Evolutionary conservation across 2,797 vertebrate species (phyloP).

Genomic region (Scarus forsteni): DNA sequence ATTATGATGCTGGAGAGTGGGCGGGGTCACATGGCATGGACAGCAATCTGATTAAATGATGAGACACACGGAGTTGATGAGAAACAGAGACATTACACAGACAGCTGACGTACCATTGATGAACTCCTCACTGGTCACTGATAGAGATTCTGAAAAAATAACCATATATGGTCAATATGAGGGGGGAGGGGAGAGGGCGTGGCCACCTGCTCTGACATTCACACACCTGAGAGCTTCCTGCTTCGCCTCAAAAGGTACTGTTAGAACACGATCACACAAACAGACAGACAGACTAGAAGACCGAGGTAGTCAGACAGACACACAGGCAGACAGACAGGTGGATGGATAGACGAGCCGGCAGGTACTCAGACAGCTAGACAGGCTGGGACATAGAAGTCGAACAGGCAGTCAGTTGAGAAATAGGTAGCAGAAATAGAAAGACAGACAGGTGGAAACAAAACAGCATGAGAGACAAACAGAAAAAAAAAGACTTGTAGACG

Average conservation of each 20-base stretch:
- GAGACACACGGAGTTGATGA: constrained; percentile 51
- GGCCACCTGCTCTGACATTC: constrained; percentile 31
- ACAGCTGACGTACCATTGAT: constrained; percentile 92
- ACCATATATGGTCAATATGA: constrained; percentile 89
- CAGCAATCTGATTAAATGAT: constrained; percentile 73
- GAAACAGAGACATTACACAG: constrained; percentile 69
- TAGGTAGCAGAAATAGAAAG: not conserved
- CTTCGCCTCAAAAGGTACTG: constrained; percentile 36
- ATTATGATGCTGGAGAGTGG: constrained; percentile 30
- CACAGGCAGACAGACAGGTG: not conserved
- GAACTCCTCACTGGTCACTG: constrained; percentile 98
- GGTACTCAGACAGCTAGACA: not conserved
- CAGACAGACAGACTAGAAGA: constrained; percentile 1
- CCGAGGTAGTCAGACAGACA: not conserved
- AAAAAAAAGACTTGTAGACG: too few species aligned
- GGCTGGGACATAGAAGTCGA: not conserved
- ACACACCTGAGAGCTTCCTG: constrained; percentile 47
- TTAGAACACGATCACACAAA: constrained; percentile 61
- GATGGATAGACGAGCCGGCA: not conserved
- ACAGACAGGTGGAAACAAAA: not conserved
- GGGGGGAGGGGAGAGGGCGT: constrained; percentile 39
- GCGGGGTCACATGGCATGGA: constrained; percentile 15
- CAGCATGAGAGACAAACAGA: too few species aligned
- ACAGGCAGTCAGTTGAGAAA: not conserved
- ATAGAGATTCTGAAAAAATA: constrained; percentile 99